A percentile compares a stretch with the other conserved stretches of the same genome.
phyloP scores from a whole-genome alignment of 2,113 vertebrate species.

The Ovibos moschatus region DNA sequence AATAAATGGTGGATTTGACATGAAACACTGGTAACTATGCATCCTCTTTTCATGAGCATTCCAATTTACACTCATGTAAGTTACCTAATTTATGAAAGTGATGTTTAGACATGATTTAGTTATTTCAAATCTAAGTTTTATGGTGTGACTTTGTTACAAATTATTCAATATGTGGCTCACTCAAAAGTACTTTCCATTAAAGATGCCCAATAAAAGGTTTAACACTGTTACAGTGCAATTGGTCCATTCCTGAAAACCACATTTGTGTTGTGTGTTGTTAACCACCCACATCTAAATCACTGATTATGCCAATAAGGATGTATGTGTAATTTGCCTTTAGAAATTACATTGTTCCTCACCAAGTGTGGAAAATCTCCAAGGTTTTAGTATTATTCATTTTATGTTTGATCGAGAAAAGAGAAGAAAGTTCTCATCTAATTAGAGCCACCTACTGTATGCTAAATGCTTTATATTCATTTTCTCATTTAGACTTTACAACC shows the following conservation, averaged over 20 bases:
- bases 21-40: neutral
- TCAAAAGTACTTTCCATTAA: neutral
- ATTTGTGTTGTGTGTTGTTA: neutral
- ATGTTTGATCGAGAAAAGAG: neutral
- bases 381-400: neutral
- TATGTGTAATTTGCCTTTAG: neutral
- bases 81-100: neutral
- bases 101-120: neutral
- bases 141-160: neutral
- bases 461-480: neutral
- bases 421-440: neutral
- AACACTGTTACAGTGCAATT: neutral
- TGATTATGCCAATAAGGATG: neutral
- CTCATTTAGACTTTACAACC: neutral
- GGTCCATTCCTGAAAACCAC: constrained; percentile 1
- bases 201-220: neutral
- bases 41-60: constrained; percentile 1
- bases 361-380: constrained; percentile 11
- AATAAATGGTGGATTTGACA: neutral
- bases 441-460: neutral
- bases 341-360: neutral
- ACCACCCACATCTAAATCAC: constrained; percentile 1
- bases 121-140: neutral
- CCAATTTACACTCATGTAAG: neutral
- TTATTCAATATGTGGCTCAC: neutral